Evolutionary conservation across 1,140 invertebrate genomes (phyloP).

Genomic region (Heliothis subflexa): DNA sequence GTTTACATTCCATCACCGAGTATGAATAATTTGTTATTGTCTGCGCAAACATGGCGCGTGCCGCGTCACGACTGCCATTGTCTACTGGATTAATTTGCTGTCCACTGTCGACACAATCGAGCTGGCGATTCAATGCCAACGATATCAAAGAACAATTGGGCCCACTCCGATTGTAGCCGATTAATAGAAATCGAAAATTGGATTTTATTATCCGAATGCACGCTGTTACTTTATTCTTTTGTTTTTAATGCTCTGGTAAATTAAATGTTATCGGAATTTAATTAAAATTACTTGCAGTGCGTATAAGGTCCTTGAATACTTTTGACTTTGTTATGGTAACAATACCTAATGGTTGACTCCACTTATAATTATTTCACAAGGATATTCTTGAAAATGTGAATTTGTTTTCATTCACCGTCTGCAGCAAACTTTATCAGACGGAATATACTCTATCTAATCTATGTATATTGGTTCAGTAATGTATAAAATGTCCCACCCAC

Average conservation of each 20-base stretch:
- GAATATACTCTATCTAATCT: not conserved
- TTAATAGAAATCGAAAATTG: constrained; percentile 64
- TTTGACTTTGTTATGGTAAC: not conserved
- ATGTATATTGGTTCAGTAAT: not conserved
- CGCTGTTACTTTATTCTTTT: constrained; percentile 25
- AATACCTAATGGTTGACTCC: too few species aligned
- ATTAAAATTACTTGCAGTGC: not conserved
- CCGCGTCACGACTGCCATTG: constrained; percentile 80
- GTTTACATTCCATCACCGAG: constrained; percentile 85
- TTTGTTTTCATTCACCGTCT: too few species aligned
- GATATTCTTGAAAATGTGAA: too few species aligned
- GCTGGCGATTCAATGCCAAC: constrained; percentile 67
- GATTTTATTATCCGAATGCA: constrained; percentile 62
- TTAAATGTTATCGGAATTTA: constrained; percentile 11
- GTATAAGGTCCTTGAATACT: not conserved
- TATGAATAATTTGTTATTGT: constrained; percentile 86
- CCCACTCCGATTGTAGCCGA: constrained; percentile 47
- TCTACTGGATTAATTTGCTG: constrained; percentile 81
- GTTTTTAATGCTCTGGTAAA: constrained; percentile 21
- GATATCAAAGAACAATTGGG: constrained; percentile 74
- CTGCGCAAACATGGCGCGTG: constrained; percentile 75
- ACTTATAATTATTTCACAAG: too few species aligned
- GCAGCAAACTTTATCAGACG: not conserved
- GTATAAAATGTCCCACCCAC: not conserved
- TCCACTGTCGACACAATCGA: constrained; percentile 65